Evolutionary conservation across 1,140 invertebrate species (phyloP), one percentile per base, ranked within the genome.

Genomic region (Ylistrum balloti): DNA sequence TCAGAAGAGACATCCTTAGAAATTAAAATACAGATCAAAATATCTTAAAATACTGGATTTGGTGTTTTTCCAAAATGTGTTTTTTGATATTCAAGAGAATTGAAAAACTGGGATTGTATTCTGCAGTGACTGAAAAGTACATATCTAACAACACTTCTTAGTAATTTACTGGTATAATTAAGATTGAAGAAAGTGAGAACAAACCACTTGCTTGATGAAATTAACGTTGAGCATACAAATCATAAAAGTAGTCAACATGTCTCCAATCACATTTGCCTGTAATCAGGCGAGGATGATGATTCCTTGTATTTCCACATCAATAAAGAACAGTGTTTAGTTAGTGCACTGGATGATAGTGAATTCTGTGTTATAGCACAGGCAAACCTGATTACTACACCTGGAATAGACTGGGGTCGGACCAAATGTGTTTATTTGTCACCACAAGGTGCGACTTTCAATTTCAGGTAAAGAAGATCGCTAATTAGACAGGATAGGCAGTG

Each of bases 401-500:
- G 56, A 28, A n/a, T 28, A 74, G 56, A 28, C 56, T 1, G 5
- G 56, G n/a, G 56, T 74, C 56, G 22, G 17, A 74, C 56, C 56
- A n/a, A 74, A 74, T 74, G 56, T 74, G 56, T 74, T 74, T 74
- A 28, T 74, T 74, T 74, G 56, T 74, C 56, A 74, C 56, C 22
- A 7, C n/a, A 22, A 74, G 56, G 56, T 74, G 56, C 17, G 22
- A 74, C 56, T 74, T 74, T 74, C 56, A 74, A 74, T 74, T 74
- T 28, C 56, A 74, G 56, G 56, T 74, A 74, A 74, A 74, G 56
- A 74, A 74, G 22, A 74, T 74, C 7, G 56, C 56, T 74, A 74
- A 74, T 74, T 74, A 74, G 56, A 74, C 56, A n/a, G 56, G 56
- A 74, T 28, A n/a, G 56, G n/a, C 56, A 74, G 56, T 74, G 56